A percentile compares a stretch with the other conserved stretches of the same genome.
phyloP scores from a whole-genome alignment of 2,113 vertebrate genomes.

The Oenanthe oenanthe region DNA sequence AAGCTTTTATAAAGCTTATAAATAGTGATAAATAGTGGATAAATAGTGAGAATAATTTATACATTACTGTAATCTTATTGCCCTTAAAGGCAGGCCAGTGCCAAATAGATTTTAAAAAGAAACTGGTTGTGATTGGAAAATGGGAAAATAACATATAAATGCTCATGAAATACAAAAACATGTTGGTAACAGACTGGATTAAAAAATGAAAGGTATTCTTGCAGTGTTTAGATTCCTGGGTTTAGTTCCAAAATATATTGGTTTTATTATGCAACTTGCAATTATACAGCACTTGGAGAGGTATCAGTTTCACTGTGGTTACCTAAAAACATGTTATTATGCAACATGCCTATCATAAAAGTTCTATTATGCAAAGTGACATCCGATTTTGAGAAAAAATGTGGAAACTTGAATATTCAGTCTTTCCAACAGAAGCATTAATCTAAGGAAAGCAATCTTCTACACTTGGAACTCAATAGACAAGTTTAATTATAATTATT shows the following conservation, averaged over 20 bases:
- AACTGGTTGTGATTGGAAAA: background rate
- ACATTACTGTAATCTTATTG: background rate
- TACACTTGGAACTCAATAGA: background rate
- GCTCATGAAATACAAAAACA: background rate
- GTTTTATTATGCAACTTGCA: background rate
- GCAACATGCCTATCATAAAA: background rate
- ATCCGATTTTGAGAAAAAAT: background rate
- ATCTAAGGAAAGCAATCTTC: background rate
- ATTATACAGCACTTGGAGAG: background rate
- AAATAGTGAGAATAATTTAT: background rate
- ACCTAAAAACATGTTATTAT: slow-evolving; percentile 32
- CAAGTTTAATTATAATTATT: background rate
- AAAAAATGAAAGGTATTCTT: background rate
- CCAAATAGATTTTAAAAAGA: background rate
- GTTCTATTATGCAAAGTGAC: background rate
- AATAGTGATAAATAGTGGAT: background rate
- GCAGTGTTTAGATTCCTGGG: background rate
- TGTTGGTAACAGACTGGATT: background rate
- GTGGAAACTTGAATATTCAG: background rate
- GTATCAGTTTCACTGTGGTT: background rate
- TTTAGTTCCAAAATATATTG: background rate
- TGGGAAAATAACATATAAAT: background rate
- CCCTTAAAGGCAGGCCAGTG: background rate
- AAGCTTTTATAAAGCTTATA: too few relatives aligned
- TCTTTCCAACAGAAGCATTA: background rate